These are phyloP conservation scores for Tyria jacobaeae DNA, from an alignment of 2,888 invertebrate species.

Conservation along the genomic window DNA sequence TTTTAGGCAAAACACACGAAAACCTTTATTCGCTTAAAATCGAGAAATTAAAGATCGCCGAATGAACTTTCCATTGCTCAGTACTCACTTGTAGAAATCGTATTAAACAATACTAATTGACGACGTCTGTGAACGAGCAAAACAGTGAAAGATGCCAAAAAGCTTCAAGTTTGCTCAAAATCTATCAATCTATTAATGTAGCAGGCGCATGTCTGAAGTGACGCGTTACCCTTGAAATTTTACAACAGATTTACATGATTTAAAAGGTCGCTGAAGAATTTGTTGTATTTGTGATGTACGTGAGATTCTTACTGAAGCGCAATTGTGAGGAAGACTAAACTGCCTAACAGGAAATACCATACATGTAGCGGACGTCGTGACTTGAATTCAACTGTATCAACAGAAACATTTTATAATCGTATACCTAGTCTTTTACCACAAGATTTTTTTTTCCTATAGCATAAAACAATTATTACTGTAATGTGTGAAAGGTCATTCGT, in stretches of 20 bases:
- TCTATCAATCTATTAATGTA: not conserved
- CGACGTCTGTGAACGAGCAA: not conserved
- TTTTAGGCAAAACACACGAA: no score
- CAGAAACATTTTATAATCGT: not conserved
- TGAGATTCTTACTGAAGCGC: not conserved
- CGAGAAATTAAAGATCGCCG: no score
- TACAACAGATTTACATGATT: slow-evolving; percentile 13
- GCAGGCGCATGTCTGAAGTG: not conserved
- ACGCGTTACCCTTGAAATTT: slow-evolving; percentile 23
- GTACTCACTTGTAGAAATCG: no score
- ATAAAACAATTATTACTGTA: no score
- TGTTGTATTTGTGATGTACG: slow-evolving; percentile 1
- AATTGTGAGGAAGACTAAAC: not conserved
- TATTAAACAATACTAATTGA: no score
- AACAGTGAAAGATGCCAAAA: slow-evolving; percentile 1
- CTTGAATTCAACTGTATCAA: slow-evolving; percentile 8
- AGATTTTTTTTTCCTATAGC: no score
- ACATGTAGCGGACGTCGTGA: slow-evolving; percentile 7
- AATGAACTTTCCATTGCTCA: no score
- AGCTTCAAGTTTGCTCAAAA: not conserved
- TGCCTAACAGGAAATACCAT: not conserved
- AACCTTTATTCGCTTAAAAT: no score
- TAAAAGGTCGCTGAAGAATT: not conserved
- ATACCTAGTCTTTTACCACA: no score
- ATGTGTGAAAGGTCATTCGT: no score